These are phyloP conservation scores for Brotogeris chrysoptera DNA, from an alignment of 2,797 vertebrate species.

Conservation along the genomic window DNA sequence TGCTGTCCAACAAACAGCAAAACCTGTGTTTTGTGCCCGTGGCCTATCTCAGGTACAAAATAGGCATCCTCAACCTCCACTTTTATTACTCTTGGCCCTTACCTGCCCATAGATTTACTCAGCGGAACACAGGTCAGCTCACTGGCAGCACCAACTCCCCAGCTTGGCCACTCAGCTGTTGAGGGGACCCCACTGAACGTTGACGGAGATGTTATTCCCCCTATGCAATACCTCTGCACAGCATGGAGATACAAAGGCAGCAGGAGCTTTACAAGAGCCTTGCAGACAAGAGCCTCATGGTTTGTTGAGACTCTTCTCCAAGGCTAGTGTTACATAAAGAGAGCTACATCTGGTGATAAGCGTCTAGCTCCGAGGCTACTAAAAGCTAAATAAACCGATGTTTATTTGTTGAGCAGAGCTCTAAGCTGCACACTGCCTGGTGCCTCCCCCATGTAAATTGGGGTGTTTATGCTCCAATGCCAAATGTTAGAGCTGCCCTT, in stretches of 20 bases:
- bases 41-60: neutral
- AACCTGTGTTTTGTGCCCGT: neutral
- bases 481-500: neutral
- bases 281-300: neutral
- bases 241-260: neutral
- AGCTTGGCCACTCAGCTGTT: neutral
- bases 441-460: neutral
- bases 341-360: slow-evolving; percentile 25
- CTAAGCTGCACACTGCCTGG: neutral
- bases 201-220: neutral
- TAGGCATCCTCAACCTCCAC: neutral
- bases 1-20: neutral
- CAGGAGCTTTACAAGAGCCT: neutral
- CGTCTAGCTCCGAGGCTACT: neutral
- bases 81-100: neutral
- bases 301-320: slow-evolving; percentile 10
- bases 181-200: neutral
- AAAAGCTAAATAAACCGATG: neutral
- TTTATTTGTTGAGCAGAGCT: slow-evolving; percentile 3
- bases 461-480: neutral
- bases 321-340: fast-evolving
- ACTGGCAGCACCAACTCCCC: neutral
- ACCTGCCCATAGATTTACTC: neutral
- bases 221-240: neutral
- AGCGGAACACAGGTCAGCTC: neutral